Base-by-base conservation (phyloP, 2,888 invertebrate genomes). In the Harpalus rubripes region DNA sequence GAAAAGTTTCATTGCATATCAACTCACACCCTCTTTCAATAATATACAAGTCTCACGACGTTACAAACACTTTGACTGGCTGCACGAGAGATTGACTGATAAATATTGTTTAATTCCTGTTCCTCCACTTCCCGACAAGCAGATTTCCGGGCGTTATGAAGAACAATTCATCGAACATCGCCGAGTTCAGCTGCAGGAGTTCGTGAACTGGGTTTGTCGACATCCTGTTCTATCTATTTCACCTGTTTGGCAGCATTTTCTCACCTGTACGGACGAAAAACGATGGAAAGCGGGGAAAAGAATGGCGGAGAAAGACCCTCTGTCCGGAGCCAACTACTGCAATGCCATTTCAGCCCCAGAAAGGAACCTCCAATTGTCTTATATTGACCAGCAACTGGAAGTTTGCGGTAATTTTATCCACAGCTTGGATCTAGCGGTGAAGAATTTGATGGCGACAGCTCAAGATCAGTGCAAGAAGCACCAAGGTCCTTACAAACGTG, bases 61-160 rank as follows among this genome's bases (percentile, higher is more conserved):
- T 88, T 99, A 99, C 92, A 99, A 99, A 91, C 99, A 99, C 91
- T 99, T 99, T 91, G 99, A 99, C 92, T 99, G 99, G 99, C 92
- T 99, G 81, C 98, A 99, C 91, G 97, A 97, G 90, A 94, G 98
- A 88, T 92, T 99, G 86, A 95, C 96, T 88, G 97, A 97, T 87
- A 99, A 99, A 91, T 99, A 97, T 91, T 95, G 97, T 87, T 94
- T 98, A 81, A 96, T 99, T 88, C 98, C 98, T 1, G 96, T 99
- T 88, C 99, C 99, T 85, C 99, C 99, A 1, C 91, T 99, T 86
- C 99, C 99, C 10, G 99, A 99, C 90, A 99, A 99, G 92, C 98
- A 99, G 91, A 98, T 99, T 87, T 96, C 98, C 58, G 98, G 98
- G 7, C 94, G 98, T 79, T 99, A 98, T 92, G 99, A 99, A 91